A percentile compares a stretch with the other conserved stretches of the same genome.
Evolutionary conservation across 2,888 invertebrate genomes (phyloP).

Genomic region (Melieria crassipennis): DNA sequence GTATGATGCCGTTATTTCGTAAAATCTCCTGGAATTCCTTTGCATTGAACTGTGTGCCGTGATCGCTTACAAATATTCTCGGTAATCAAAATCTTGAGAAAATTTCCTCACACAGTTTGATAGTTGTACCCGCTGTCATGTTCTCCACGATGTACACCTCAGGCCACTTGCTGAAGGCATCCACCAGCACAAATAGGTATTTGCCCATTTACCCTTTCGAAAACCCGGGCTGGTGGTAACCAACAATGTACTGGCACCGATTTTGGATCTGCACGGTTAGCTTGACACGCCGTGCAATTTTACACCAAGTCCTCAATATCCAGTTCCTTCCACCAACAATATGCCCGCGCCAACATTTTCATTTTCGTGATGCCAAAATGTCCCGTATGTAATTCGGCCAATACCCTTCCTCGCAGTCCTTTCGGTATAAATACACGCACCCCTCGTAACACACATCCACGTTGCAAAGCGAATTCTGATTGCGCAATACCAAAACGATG

Average conservation of each 20-base stretch:
- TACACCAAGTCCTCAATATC: slow-evolving; percentile 33
- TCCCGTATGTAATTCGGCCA: slow-evolving; percentile 36
- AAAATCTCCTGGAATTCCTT: slow-evolving; percentile 28
- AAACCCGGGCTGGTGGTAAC: slow-evolving; percentile 19
- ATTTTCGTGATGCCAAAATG: slow-evolving; percentile 40
- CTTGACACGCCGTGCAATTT: slow-evolving; percentile 38
- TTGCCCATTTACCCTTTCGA: slow-evolving; percentile 40
- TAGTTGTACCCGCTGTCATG: too few relatives aligned
- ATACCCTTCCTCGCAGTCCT: background rate
- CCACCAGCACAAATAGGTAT: too few relatives aligned
- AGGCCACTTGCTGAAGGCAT: too few relatives aligned
- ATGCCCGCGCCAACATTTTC: slow-evolving; percentile 41
- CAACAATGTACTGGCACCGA: slow-evolving; percentile 26
- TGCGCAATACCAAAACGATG: slow-evolving; percentile 20
- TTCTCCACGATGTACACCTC: slow-evolving; percentile 4
- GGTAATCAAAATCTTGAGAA: slow-evolving; percentile 45
- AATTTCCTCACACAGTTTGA: too few relatives aligned
- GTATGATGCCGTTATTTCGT: background rate
- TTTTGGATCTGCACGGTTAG: slow-evolving; percentile 23
- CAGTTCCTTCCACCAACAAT: slow-evolving; percentile 43
- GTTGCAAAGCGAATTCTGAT: slow-evolving; percentile 28
- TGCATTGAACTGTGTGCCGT: slow-evolving; percentile 30
- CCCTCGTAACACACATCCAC: slow-evolving; percentile 39
- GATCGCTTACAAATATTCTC: slow-evolving; percentile 29
- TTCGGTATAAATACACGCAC: slow-evolving; percentile 37